These are phyloP conservation scores for Chaenodraco wilsoni DNA, from an alignment of 2,797 vertebrate species.

Conservation along the genomic window DNA sequence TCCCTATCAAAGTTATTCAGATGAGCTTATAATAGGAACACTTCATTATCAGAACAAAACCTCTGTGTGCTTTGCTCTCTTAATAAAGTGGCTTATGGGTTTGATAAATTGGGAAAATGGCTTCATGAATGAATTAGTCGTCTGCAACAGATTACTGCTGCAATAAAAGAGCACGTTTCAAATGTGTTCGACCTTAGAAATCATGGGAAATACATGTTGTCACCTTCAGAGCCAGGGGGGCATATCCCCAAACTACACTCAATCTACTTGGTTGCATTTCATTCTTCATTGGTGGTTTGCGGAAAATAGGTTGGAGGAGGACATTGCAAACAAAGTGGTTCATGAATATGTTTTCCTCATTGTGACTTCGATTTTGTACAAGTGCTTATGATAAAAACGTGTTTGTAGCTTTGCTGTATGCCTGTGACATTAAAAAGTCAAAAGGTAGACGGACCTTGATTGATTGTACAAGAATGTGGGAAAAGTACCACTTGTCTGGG, in stretches of 20 bases:
- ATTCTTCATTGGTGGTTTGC: constrained; percentile 43
- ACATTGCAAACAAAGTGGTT: background rate
- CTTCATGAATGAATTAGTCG: constrained; percentile 78
- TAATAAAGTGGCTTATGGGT: constrained; percentile 68
- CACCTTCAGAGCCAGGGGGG: constrained; percentile 49
- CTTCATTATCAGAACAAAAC: constrained; percentile 62
- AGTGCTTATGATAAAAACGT: background rate
- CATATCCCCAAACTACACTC: constrained; percentile 20
- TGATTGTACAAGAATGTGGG: constrained; percentile 25
- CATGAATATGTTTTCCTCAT: background rate
- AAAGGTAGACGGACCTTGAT: background rate
- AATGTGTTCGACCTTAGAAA: constrained; percentile 49
- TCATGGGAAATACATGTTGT: constrained; percentile 46
- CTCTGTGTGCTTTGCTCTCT: constrained; percentile 50
- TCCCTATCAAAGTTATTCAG: constrained; percentile 56
- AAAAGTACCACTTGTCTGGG: background rate
- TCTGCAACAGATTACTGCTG: constrained; percentile 74
- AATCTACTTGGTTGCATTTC: constrained; percentile 36
- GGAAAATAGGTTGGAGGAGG: constrained; percentile 17
- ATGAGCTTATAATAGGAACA: constrained; percentile 67
- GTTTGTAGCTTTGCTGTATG: background rate
- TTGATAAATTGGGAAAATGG: constrained; percentile 64
- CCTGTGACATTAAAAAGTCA: background rate
- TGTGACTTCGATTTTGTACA: background rate
- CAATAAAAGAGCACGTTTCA: constrained; percentile 67